Evolutionary conservation across 2,113 vertebrate genomes (phyloP), one percentile per base, ranked within the genome.

Genomic region (Epinephelus moara): DNA sequence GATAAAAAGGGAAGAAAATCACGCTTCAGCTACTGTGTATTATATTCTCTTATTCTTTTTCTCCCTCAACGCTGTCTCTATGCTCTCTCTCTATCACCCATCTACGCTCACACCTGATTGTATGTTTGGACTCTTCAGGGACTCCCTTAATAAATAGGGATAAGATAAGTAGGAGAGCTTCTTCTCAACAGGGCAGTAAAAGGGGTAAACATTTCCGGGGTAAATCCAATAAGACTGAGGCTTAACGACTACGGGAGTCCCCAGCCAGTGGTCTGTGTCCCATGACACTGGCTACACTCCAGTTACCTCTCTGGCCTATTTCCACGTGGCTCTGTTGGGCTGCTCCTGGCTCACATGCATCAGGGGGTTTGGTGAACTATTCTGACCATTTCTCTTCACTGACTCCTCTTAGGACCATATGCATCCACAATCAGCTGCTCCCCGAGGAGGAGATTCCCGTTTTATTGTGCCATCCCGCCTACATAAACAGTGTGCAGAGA

Each of bases 141-240:
- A 66, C 83, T 89, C 77, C 62, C 82, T 89, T 90, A 91, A 92
- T 94, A 92, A 90, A 94, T 94, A 93, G 94, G 92, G 85, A 94
- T 92, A 90, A 93, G 85, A 92, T 94, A 95, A 94, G 84, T 90
- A 85, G 83, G 81, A 79, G 80, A 82, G 80, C 71, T 76, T 56
- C 81, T 89, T 87, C 92, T 94, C 89, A 76, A 91, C 18, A 70
- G 85, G 77, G 73, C 63, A 69, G 57, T 70, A 84, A 82, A 75
- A 77, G 73, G 87, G 92, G 94, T 91, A 94, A 94, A 94, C 74
- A 93, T 90, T 90, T 93, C 76, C 66, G 13, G 72, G 84, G 80
- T 75, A 92, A 94, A 94, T 94, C 72, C 82, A 93, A 94, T 92
- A 93, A 93, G 72, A 75, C 53, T 15, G 59, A 80, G 88, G 59